phyloP scores from a whole-genome alignment of 2,797 vertebrate genomes.

The Sebastes iracundus region DNA sequence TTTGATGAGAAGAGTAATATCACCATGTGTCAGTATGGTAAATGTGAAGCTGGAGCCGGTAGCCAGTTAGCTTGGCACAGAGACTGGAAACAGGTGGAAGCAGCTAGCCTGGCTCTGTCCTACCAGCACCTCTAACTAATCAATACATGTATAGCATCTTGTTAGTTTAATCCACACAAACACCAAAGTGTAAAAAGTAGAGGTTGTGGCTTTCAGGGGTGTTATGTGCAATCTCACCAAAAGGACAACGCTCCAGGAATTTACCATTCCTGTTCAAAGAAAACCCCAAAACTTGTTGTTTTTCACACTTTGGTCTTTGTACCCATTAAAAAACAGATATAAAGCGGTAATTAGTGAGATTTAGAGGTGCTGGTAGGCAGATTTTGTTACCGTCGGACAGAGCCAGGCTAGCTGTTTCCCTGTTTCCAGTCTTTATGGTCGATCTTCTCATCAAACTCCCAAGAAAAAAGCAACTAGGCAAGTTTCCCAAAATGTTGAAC shows the following conservation, averaged over 20 bases:
- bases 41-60: not conserved
- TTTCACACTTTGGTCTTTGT: not conserved
- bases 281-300: not conserved
- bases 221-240: not conserved
- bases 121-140: not conserved
- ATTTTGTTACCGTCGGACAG: not conserved
- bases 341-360: not conserved
- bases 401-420: not conserved
- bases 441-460: not conserved
- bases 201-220: not conserved
- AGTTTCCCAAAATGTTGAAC: not conserved
- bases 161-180: slow-evolving; percentile 2
- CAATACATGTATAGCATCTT: not conserved
- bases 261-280: not conserved
- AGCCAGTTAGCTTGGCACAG: not conserved
- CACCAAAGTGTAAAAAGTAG: not conserved
- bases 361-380: not conserved
- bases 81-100: not conserved
- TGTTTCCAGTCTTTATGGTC: not conserved
- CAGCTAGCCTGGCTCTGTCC: not conserved
- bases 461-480: not conserved
- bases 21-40: not conserved
- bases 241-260: not conserved
- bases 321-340: not conserved
- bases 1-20: not conserved